Evolutionary conservation across 2,797 vertebrate genomes (phyloP), one percentile per base, ranked within the genome.

Genomic region (Helostoma temminkii): DNA sequence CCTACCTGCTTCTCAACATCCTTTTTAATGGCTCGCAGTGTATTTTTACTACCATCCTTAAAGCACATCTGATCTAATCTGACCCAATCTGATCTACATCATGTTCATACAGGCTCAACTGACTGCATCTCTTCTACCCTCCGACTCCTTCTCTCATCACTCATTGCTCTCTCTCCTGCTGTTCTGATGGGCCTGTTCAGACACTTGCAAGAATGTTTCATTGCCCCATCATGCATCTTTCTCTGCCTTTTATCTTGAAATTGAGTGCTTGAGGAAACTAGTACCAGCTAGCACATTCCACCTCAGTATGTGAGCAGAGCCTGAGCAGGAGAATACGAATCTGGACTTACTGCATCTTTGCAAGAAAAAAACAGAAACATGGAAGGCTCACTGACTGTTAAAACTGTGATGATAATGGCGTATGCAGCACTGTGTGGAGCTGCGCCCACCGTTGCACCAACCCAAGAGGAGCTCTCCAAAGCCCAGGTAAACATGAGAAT

Each of bases 131-230:
- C 34, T 3, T 15, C 22, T 8, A 2, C 34, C 16, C 6, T 45
- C 21, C 7, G 1, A 14, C 19, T 24, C 26, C 18, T 11, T 9
- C 37, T 34, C 9, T 45, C 24, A 37, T 42, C 18, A 12, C 49
- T 10, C 18, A 21, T 56, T 32, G 43, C 28, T 15, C 1, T 48
- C 15, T 10, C 15, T 32, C 15, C 19, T 28, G 15, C 36, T 64
- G 14, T 52, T 69, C 15, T 50, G 52, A 68, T 32, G 16, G 76
- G 56, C 63, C 54, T 86, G 83, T 80, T 76, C 68, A 81, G 74
- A 79, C 81, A 81, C 6, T 77, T 52, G 19, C 54, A 64, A 78
- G 85, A 86, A 85, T 74, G 80, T 49, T 68, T 74, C 54, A 32
- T 52, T 25, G 66, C 61, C 36, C 58, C 21, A 59, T 76, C 80